phyloP scores from a whole-genome alignment of 2,113 vertebrate species.

The Upupa epops region DNA sequence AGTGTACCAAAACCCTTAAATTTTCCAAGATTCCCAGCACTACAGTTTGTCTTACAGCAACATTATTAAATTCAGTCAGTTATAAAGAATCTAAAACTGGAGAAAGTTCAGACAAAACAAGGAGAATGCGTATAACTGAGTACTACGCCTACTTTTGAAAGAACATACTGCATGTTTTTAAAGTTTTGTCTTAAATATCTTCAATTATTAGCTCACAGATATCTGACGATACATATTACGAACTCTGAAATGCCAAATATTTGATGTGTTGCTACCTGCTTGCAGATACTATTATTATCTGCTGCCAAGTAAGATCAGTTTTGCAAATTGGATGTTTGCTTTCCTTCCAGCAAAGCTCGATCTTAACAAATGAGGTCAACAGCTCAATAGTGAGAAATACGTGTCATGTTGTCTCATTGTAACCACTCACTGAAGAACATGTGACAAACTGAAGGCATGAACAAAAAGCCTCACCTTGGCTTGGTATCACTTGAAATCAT shows the following conservation, averaged over 20 bases:
- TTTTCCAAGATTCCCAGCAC: not conserved
- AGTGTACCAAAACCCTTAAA: not conserved
- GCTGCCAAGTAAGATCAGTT: not conserved
- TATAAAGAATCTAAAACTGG: not conserved
- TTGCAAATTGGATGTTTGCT: not conserved
- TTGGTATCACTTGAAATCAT: not conserved
- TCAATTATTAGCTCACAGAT: conserved; percentile 28
- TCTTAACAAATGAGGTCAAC: not conserved
- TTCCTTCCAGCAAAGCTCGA: not conserved
- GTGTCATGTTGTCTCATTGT: not conserved
- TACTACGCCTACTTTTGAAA: not conserved
- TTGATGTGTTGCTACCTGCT: not conserved
- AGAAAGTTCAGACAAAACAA: not conserved
- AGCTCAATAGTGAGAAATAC: not conserved
- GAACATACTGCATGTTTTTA: not conserved
- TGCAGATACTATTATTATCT: not conserved
- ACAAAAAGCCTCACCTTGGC: not conserved
- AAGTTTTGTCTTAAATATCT: conserved; percentile 3
- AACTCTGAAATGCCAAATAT: conserved; percentile 15
- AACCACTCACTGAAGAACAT: not conserved
- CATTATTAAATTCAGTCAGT: not conserved
- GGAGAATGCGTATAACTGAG: not conserved
- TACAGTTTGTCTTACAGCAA: not conserved
- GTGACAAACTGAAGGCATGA: not conserved
- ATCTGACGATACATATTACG: conserved; percentile 16